These are phyloP conservation scores for Pherbina coryleti DNA, from an alignment of 2,888 invertebrate genomes.

Conservation along the genomic window DNA sequence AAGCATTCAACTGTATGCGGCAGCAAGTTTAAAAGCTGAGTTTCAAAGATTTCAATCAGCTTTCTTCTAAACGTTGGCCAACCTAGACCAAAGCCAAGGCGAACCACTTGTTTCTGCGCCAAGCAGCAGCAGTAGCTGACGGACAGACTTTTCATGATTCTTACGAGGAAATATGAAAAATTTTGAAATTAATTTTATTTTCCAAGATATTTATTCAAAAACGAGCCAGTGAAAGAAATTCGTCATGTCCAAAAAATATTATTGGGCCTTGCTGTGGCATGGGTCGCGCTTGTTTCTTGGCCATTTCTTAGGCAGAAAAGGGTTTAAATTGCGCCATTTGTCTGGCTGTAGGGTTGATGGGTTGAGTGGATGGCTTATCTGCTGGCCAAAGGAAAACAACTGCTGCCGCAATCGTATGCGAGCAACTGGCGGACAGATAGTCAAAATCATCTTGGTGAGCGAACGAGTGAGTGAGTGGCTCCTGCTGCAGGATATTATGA, in stretches of 20 bases:
- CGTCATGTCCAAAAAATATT: slow-evolving; percentile 56
- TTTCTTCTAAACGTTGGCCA: not conserved
- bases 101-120: not conserved
- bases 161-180: slow-evolving; percentile 50
- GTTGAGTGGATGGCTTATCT: not conserved
- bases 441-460: not conserved
- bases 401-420: slow-evolving; percentile 30
- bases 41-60: slow-evolving; percentile 18
- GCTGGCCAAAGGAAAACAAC: slow-evolving; percentile 24
- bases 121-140: not conserved
- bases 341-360: slow-evolving; percentile 23
- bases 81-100: not conserved
- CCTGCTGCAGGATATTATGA: slow-evolving; percentile 59
- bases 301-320: slow-evolving; percentile 43
- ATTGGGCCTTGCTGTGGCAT: slow-evolving; percentile 12
- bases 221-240: slow-evolving; percentile 50
- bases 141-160: slow-evolving; percentile 12
- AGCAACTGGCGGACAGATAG: not conserved
- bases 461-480: slow-evolving; percentile 6
- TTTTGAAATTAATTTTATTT: slow-evolving; percentile 64
- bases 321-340: slow-evolving; percentile 54
- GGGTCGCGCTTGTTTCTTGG: not conserved
- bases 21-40: not conserved
- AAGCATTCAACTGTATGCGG: slow-evolving; percentile 33
- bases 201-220: slow-evolving; percentile 45